Percentiles rank a stretch among this genome's conserved stretches.
Evolutionary conservation across 2,113 vertebrate genomes (phyloP).

Genomic region (Pongo abelii): DNA sequence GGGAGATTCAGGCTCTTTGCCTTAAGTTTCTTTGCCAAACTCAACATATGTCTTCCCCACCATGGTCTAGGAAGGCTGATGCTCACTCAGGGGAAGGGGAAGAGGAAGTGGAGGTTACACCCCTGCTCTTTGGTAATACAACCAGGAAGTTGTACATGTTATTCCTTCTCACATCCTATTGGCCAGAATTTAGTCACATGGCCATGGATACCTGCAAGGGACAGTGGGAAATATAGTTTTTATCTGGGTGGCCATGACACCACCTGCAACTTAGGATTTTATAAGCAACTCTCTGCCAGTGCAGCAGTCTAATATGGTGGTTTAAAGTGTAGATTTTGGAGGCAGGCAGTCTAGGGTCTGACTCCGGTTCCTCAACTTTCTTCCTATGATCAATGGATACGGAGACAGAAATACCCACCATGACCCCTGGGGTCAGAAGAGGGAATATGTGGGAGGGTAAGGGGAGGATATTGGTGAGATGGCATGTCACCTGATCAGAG

Average conservation of each 20-base stretch:
- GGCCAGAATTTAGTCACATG: not conserved
- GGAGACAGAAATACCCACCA: not conserved
- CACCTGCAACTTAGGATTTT: not conserved
- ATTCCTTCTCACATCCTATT: not conserved
- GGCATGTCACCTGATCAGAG: not conserved
- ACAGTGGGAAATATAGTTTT: conserved; percentile 59
- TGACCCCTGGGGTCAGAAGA: not conserved
- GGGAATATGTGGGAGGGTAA: not conserved
- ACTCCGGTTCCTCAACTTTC: not conserved
- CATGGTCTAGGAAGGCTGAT: not conserved
- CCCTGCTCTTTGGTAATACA: not conserved
- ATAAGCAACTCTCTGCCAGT: not conserved
- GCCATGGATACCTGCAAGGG: not conserved
- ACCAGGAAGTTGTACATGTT: not conserved
- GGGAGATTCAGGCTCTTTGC: not conserved
- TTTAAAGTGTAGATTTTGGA: not conserved
- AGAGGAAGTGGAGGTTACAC: not conserved
- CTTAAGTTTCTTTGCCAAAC: not conserved
- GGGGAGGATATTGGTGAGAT: not conserved
- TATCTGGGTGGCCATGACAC: not conserved
- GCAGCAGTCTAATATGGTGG: not conserved
- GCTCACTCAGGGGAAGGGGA: not conserved
- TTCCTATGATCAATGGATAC: not conserved
- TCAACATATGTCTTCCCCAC: not conserved
- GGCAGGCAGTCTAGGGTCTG: not conserved